A percentile compares a stretch with the other conserved stretches of the same genome.
Conservation (phyloP, 2,797 vertebrate genomes). For the Falco biarmicus region DNA sequence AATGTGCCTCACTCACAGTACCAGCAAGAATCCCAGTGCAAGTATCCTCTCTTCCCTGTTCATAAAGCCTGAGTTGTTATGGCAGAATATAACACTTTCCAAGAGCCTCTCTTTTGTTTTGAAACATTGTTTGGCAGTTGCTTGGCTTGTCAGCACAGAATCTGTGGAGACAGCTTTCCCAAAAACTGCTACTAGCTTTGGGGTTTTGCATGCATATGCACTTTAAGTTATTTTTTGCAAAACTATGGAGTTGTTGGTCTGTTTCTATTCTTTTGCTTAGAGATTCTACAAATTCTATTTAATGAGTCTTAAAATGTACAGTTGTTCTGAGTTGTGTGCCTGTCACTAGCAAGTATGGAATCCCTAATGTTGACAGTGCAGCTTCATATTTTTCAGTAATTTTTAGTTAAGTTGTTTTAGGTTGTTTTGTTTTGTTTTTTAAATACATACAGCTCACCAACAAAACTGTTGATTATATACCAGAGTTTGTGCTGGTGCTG, state of each 20-base stretch:
- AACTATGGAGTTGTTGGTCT: background rate
- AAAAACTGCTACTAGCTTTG: constrained; percentile 31
- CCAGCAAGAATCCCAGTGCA: background rate
- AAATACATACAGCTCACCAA: background rate
- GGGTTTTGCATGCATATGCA: background rate
- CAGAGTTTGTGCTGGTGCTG: background rate
- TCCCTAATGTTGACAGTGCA: background rate
- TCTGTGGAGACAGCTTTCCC: constrained; percentile 45
- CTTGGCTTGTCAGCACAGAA: constrained; percentile 29
- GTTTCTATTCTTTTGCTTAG: background rate
- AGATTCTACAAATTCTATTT: background rate
- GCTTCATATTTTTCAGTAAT: background rate
- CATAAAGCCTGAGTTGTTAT: background rate
- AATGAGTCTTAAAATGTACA: background rate
- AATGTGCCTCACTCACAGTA: background rate
- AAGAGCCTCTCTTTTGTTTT: constrained; percentile 40
- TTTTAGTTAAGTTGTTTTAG: background rate
- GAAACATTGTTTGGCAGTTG: constrained; percentile 58
- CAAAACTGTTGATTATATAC: background rate
- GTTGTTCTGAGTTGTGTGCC: background rate
- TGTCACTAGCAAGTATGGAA: background rate
- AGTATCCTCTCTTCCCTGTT: constrained; percentile 15
- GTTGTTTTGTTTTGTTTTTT: background rate
- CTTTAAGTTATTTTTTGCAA: background rate
- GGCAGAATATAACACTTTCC: background rate